A percentile compares a stretch with the other conserved stretches of the same genome.
Conservation (phyloP, 2,113 vertebrate genomes). For the Spea multiplicata region DNA sequence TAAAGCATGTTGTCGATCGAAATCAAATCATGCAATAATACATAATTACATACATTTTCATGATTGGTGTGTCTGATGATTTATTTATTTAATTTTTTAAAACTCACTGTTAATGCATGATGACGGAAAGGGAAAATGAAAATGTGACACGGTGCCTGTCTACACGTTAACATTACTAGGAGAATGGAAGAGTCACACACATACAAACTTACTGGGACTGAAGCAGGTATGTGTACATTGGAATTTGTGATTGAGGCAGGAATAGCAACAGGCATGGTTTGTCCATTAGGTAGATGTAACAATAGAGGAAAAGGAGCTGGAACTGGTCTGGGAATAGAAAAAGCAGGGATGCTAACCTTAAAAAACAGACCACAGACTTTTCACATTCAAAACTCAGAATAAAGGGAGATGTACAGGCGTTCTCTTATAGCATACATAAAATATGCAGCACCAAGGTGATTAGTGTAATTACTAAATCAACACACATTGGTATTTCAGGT, state of each 20-base stretch:
- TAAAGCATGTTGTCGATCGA: background rate
- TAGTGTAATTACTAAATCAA: background rate
- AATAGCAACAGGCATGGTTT: slow-evolving; percentile 97
- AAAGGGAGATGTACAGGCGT: slow-evolving; percentile 33
- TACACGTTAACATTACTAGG: slow-evolving; percentile 38
- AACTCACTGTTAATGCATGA: background rate
- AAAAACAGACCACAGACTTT: slow-evolving; percentile 49
- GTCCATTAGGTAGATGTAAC: slow-evolving; percentile 96
- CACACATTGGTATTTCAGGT: no score
- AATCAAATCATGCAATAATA: background rate
- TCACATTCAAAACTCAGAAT: slow-evolving; percentile 6
- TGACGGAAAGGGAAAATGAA: slow-evolving; percentile 22
- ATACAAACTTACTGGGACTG: slow-evolving; percentile 89
- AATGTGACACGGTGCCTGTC: slow-evolving; percentile 4
- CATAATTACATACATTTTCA: background rate
- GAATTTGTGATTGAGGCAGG: slow-evolving; percentile 96
- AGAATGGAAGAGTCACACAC: slow-evolving; percentile 46
- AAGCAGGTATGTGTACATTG: slow-evolving; percentile 92
- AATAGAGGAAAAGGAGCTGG: slow-evolving; percentile 95
- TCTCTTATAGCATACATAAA: background rate
- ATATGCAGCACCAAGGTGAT: background rate
- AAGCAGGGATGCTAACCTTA: slow-evolving; percentile 53
- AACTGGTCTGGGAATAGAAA: slow-evolving; percentile 83
- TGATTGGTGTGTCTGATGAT: background rate
- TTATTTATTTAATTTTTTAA: background rate